Percentiles rank a stretch among this genome's conserved stretches.
These are phyloP conservation scores for Brachionus plicatilis DNA, from an alignment of 1,140 invertebrate species.

Conservation along the genomic window DNA sequence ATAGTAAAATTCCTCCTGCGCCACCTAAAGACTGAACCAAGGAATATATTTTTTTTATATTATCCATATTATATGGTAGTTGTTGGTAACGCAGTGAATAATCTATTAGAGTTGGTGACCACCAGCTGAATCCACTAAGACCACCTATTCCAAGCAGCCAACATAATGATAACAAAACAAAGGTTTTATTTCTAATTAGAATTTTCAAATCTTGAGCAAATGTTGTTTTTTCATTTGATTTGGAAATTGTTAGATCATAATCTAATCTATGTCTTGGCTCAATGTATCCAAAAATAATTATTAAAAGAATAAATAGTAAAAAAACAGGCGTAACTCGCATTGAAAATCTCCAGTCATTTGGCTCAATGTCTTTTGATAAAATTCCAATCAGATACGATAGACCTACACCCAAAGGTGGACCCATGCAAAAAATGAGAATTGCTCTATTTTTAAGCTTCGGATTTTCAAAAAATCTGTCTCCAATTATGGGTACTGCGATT, in stretches of 20 bases:
- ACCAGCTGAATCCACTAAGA: slow-evolving; percentile 22
- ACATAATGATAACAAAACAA: not conserved
- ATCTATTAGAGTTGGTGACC: slow-evolving; percentile 25
- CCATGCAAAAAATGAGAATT: slow-evolving; percentile 12
- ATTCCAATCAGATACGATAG: slow-evolving; percentile 18
- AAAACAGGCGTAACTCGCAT: slow-evolving; percentile 24
- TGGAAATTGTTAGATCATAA: not conserved
- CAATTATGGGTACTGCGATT: slow-evolving; percentile 27
- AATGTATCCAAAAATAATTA: not conserved
- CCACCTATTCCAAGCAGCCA: slow-evolving; percentile 1
- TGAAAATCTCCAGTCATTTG: slow-evolving; percentile 20
- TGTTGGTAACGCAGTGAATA: not conserved
- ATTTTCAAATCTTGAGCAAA: slow-evolving; percentile 28
- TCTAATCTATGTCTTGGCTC: not conserved
- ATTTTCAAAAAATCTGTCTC: not conserved
- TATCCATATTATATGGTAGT: not conserved
- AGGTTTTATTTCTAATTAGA: slow-evolving; percentile 20
- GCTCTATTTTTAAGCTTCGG: not conserved
- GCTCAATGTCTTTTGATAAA: slow-evolving; percentile 6
- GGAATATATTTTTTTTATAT: slow-evolving; percentile 23
- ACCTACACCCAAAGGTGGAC: slow-evolving; percentile 14
- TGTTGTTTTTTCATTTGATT: not conserved
- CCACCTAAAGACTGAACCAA: slow-evolving; percentile 13
- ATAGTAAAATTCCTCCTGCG: not conserved
- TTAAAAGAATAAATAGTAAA: not conserved